Conservation (phyloP, 2,888 invertebrate species). For the Patella pellucida region DNA sequence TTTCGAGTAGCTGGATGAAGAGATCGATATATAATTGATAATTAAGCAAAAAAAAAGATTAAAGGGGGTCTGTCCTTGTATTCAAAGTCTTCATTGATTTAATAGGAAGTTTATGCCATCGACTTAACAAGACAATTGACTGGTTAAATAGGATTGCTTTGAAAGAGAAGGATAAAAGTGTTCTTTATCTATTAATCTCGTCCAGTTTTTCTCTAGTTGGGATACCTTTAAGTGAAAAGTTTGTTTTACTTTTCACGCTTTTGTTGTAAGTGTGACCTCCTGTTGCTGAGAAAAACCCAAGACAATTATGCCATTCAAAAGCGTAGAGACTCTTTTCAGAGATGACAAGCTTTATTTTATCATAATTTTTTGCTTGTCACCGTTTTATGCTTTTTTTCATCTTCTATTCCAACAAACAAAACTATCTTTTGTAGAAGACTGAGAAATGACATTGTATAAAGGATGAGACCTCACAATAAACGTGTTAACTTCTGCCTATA, state of each 20-base stretch:
- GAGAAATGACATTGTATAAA: not conserved
- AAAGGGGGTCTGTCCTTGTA: not conserved
- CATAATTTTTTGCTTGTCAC: not conserved
- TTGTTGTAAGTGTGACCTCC: slow-evolving; percentile 6
- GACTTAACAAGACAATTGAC: not conserved
- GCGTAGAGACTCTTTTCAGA: too few species aligned
- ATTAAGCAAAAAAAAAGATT: not conserved
- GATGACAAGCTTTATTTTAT: too few species aligned
- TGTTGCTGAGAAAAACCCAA: not conserved
- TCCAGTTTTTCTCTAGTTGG: not conserved
- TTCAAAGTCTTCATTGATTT: not conserved
- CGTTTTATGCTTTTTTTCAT: not conserved
- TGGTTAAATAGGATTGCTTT: slow-evolving; percentile 1
- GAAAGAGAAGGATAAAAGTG: too few species aligned
- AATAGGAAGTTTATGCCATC: not conserved
- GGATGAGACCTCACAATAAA: not conserved
- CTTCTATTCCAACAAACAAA: not conserved
- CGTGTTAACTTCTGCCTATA: not conserved
- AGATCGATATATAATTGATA: not conserved
- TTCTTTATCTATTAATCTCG: not conserved
- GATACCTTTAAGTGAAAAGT: slow-evolving; percentile 10
- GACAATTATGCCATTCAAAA: too few species aligned
- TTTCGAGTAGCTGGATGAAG: not conserved
- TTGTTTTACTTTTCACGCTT: not conserved
- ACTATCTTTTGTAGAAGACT: not conserved